Evolutionary conservation across 1,140 invertebrate species (phyloP), one percentile per base, ranked within the genome.

Genomic region (Eueides isabella): DNA sequence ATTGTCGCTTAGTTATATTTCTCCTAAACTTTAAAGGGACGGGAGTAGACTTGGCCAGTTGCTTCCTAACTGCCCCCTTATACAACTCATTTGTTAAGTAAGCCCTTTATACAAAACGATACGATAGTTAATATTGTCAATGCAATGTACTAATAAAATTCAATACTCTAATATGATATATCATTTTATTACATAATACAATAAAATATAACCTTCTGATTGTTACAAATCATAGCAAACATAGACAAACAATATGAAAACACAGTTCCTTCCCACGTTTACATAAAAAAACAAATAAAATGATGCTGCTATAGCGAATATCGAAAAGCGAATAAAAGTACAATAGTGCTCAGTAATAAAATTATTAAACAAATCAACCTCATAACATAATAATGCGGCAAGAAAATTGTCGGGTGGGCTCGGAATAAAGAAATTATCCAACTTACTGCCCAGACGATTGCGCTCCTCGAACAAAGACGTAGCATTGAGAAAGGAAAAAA

Each of bases 371-470:
- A 90, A 92, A 91, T 91, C 88, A 92, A 91, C 79, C 83, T 88
- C 87, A 90, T 92, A 91, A 91, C 86, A 89, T 91, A 90, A 91
- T 91, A 88, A 88, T 84, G 87, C 83, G 81, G 81, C 80, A 84
- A 90, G 88, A 91, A 91, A 92, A 92, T 92, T 92, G 87, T 90
- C 83, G 87, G 87, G 84, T 90, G 88, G 84, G 85, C 83, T 77
- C 80, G 76, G 88, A 87, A 92, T 92, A 91, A 92, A 92, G 90
- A 92, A 92, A 92, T 92, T 92, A 92, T 91, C 89, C 88, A 87
- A 89, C 86, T 89, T 90, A 89, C 89, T 83, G 82, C 79, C 71
- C 85, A 84, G 85, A 83, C 84, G 86, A 91, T 87, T 88, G 87
- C 85, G 79, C 83, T 83, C 86, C 83, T 76, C 83, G 86, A 91